Evolutionary conservation across 2,888 invertebrate genomes (phyloP), one percentile per base, ranked within the genome.

Genomic region (Villa cingulata): DNA sequence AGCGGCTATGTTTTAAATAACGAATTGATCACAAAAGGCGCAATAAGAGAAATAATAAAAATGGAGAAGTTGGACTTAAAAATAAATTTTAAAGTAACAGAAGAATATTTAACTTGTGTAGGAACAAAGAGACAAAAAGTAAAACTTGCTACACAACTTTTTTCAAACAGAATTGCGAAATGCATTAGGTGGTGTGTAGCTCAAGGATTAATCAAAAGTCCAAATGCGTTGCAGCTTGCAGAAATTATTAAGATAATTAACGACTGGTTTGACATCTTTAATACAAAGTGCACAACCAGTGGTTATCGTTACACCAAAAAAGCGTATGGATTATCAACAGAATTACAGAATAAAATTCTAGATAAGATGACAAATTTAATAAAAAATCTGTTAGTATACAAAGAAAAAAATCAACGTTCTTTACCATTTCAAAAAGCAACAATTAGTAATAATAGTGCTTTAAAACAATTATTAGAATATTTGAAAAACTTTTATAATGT

Each of bases 251-350:
- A 57, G 52, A 15, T 37, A 19, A 50, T 55, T 19, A 47, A 53
- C 37, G 56, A 53, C 12, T 58, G 54, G 56, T 57, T 57, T 48
- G 57, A 57, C 45, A 37, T 55, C 15, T 55, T 57, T n/a, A 57
- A 56, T 46, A 38, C 50, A 2, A 43, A 47, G 41, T 37, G 53
- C 12, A 42, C 53, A 34, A 20, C 43, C 29, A 32, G 29, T 12
- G 12, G 29, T 32, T 49, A 49, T 5, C 41, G 53, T 45, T 46
- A 48, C 10, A 45, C 53, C 37, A 49, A 43, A 41, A 54, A 49
- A 42, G 56, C 55, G n/a, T 57, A 45, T 53, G 55, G 57, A 9
- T 44, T 58, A 19, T 38, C 47, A 18, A 23, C 51, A 23, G 44
- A 44, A 37, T 23, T 37, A 2, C 57, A 58, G 52, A 44, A 54